Percentiles rank a stretch among this genome's conserved stretches.
Evolutionary conservation across 37 sponge, comb jelly and placozoan species (phyloP).

Genomic region (Hexactinellida sp.): DNA sequence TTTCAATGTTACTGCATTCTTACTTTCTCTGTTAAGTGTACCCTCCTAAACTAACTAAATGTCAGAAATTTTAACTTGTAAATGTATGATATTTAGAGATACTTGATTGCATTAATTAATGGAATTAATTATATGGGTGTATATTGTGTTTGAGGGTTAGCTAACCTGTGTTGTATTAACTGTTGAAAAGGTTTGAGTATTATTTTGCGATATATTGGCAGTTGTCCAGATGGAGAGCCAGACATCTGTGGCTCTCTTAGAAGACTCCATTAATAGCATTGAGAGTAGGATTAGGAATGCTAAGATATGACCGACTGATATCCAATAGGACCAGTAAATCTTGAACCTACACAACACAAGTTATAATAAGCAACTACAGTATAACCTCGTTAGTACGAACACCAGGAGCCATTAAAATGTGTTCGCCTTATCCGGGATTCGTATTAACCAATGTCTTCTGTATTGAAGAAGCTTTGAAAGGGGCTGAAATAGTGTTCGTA

Average conservation of each 20-base stretch:
- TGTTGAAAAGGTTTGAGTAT: too few relatives aligned
- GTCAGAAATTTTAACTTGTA: not conserved
- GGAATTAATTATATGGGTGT: not conserved
- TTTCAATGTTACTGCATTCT: not conserved
- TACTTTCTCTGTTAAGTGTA: not conserved
- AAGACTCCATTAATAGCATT: slow-evolving; percentile 73
- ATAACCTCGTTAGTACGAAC: too few relatives aligned
- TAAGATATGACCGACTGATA: slow-evolving; percentile 61
- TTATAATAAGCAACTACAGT: too few relatives aligned
- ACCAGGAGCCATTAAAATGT: too few relatives aligned
- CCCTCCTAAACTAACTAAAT: not conserved
- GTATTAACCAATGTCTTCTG: too few relatives aligned
- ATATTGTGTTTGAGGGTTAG: not conserved
- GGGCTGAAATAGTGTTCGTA: too few relatives aligned
- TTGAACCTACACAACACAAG: slow-evolving; percentile 55
- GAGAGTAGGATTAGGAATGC: slow-evolving; percentile 49
- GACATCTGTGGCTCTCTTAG: not conserved
- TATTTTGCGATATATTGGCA: not conserved
- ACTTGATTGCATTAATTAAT: not conserved
- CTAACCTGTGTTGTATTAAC: not conserved
- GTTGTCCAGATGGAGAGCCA: slow-evolving; percentile 6
- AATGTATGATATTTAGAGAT: not conserved
- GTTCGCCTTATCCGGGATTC: too few relatives aligned
- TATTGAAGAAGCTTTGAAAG: too few relatives aligned
- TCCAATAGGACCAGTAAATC: slow-evolving; percentile 83